Evolutionary conservation across 2,888 invertebrate genomes (phyloP).

Genomic region (Hyposoter dolosus): DNA sequence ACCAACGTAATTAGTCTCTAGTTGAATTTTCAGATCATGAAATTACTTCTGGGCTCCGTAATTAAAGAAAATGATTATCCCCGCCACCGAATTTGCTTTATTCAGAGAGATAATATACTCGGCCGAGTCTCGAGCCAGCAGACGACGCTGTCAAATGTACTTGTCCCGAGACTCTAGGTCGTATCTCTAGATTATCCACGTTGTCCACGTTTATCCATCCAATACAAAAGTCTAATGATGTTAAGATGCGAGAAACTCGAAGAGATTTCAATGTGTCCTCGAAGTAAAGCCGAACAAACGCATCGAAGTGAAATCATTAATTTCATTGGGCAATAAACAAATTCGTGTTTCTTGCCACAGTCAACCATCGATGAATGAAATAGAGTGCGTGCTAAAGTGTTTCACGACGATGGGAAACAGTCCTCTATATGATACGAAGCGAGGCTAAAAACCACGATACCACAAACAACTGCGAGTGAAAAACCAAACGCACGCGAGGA

Average conservation of each 20-base stretch:
- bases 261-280: background rate
- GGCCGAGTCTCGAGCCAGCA: no score
- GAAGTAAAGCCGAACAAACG: background rate
- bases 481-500: constrained; percentile 51
- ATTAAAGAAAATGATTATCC: no score
- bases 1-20: no score
- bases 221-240: background rate
- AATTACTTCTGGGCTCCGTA: no score
- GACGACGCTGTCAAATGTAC: no score
- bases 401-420: constrained; percentile 30
- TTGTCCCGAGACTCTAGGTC: no score
- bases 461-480: constrained; percentile 3
- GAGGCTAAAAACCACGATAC: constrained; percentile 5
- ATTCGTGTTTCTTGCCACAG: constrained; percentile 6
- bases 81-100: no score
- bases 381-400: constrained; percentile 48
- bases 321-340: background rate
- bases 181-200: constrained; percentile 17
- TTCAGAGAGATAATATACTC: no score
- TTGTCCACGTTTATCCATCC: background rate
- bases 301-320: background rate
- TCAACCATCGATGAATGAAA: constrained; percentile 58
- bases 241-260: background rate
- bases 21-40: no score
- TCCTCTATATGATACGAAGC: constrained; percentile 19